Evolutionary conservation across 2,888 invertebrate species (phyloP).

Genomic region (Tortrix viridana): DNA sequence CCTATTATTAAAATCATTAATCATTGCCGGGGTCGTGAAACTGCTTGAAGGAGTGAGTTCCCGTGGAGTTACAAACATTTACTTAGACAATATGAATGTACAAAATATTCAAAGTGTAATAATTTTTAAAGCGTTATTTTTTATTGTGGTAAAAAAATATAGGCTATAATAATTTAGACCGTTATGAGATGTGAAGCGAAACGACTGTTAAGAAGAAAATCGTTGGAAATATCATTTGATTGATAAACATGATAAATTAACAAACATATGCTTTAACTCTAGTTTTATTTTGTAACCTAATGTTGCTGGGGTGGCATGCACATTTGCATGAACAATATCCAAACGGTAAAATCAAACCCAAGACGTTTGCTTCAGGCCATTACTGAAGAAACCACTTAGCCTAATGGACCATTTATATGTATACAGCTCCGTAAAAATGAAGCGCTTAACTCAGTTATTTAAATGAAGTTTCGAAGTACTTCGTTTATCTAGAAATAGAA

Average conservation of each 20-base stretch:
- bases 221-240: too few species aligned
- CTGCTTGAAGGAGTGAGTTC: neutral
- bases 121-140: too few species aligned
- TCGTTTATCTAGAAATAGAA: too few species aligned
- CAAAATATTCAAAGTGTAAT: too few species aligned
- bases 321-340: slow-evolving; percentile 10
- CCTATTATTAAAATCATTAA: slow-evolving; percentile 17
- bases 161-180: too few species aligned
- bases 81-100: neutral
- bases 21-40: slow-evolving; percentile 3
- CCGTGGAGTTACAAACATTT: neutral
- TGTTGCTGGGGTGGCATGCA: neutral
- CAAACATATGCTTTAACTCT: too few species aligned
- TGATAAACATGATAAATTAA: too few species aligned
- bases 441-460: slow-evolving; percentile 6
- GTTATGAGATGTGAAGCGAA: too few species aligned
- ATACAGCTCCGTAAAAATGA: slow-evolving; percentile 3
- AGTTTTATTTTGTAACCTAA: neutral
- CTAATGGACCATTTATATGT: slow-evolving; percentile 11
- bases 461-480: slow-evolving; percentile 1
- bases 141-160: too few species aligned
- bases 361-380: slow-evolving; percentile 3
- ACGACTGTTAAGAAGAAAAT: too few species aligned
- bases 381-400: slow-evolving; percentile 18
- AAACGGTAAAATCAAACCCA: slow-evolving; percentile 12